Evolutionary conservation across 2,113 vertebrate genomes (phyloP), one percentile per base, ranked within the genome.

Genomic region (Oncorhynchus nerka): DNA sequence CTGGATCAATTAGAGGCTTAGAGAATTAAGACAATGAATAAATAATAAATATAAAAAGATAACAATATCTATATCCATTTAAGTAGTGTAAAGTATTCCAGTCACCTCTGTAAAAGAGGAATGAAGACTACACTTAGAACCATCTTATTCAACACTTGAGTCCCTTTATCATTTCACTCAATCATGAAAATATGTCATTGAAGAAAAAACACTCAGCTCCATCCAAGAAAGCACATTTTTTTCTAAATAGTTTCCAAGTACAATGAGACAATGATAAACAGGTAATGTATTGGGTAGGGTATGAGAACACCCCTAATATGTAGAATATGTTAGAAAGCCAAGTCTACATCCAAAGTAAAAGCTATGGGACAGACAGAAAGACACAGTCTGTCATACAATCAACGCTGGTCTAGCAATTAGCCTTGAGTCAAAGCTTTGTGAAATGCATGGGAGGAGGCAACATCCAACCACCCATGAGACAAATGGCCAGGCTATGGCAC

Each of bases 31-130:
- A 73, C 68, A 62, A 71, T 61, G 76, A 87, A 87, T 88, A 90
- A 89, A 89, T 88, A 90, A 76, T 73, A 32, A 57, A 80, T 81
- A 79, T 85, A 77, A 81, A 86, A 82, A 79, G 61, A 84, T 80
- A 30, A 72, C 30, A 79, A 39, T 67, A 79, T 76, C 26, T 76
- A 81, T 86, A 45, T 83, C 88, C 84, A 89, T 79, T 81, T 77
- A 74, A 74, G 66, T 16, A 51, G 77, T 70, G 48, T 7, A 61
- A 64, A 22, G 24, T 68, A 24, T 55, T 16, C 45, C 49, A 30
- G 57, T 22, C 55, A 73, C 73, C 70, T 19, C 26, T 66, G 70
- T 71, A 19, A n/a, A 79, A 62, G 22, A 73, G 45, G 69, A 74
- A 49, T 30, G 69, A 68, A 64, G 73, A 24, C 59, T 71, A 26